Conservation (phyloP, 1,140 invertebrate genomes). For the Ceratitis capitata region DNA sequence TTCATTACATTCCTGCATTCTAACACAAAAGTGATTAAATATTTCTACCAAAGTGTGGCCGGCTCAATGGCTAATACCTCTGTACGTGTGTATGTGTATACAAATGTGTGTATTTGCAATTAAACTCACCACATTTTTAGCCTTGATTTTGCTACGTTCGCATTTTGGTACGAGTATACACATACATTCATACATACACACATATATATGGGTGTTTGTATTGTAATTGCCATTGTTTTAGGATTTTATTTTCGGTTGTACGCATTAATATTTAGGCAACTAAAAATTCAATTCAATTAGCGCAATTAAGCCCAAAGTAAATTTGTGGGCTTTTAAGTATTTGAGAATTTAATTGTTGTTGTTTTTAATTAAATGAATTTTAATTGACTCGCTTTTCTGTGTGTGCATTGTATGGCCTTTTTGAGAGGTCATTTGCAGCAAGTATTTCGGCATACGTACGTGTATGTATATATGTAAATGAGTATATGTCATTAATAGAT, state of each 20-base stretch:
- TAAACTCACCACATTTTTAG: background rate
- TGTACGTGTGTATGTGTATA: too few species aligned
- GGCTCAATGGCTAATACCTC: background rate
- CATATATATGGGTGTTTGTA: too few species aligned
- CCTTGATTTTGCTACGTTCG: background rate
- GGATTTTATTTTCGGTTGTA: background rate
- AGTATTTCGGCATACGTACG: background rate
- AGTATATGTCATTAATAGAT: background rate
- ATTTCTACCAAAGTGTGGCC: background rate
- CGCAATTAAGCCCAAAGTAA: background rate
- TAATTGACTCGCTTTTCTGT: slow-evolving; percentile 11
- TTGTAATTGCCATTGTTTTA: background rate
- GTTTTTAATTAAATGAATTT: background rate
- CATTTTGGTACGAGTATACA: background rate
- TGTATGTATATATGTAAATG: background rate
- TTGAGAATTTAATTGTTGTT: background rate
- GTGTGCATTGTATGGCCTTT: background rate
- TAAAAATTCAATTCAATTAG: background rate
- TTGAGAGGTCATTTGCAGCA: background rate
- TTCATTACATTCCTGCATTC: background rate
- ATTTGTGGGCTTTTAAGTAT: background rate
- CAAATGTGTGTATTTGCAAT: background rate
- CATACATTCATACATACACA: too few species aligned
- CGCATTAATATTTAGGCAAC: background rate
- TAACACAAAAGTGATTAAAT: background rate